phyloP scores from a whole-genome alignment of 2,888 invertebrate genomes.

The Hydroisotoma schaefferi region DNA sequence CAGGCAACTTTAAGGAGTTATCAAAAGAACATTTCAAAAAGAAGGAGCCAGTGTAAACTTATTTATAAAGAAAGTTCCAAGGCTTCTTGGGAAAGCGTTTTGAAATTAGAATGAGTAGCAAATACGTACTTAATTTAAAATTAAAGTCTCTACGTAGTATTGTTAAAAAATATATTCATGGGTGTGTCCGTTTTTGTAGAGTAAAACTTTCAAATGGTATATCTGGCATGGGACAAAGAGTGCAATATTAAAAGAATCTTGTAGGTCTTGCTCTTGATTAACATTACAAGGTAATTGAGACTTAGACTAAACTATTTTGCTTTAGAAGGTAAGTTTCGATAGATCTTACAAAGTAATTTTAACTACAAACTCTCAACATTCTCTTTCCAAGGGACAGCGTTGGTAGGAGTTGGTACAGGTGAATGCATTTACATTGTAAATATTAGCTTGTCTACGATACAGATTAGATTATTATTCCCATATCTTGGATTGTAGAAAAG shows the following conservation, averaged over 20 bases:
- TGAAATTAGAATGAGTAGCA: not conserved
- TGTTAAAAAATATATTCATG: too few relatives aligned
- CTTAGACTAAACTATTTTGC: not conserved
- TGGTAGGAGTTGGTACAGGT: not conserved
- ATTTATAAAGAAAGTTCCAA: not conserved
- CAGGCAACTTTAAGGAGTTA: not conserved
- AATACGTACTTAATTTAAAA: not conserved
- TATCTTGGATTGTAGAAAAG: too few relatives aligned
- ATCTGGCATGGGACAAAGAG: not conserved
- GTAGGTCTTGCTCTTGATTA: too few relatives aligned
- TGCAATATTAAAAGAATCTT: slow-evolving; percentile 4
- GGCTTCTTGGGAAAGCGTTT: not conserved
- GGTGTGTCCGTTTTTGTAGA: too few relatives aligned
- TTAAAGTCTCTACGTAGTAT: too few relatives aligned
- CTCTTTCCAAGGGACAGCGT: too few relatives aligned
- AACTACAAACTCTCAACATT: too few relatives aligned
- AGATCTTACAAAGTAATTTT: not conserved
- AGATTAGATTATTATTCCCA: too few relatives aligned
- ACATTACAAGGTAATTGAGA: too few relatives aligned
- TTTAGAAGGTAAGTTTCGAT: not conserved
- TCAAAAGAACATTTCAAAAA: not conserved
- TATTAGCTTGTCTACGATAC: too few relatives aligned
- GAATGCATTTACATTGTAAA: too few relatives aligned
- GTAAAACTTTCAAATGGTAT: not conserved
- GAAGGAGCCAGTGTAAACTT: not conserved